Conservation (phyloP, 1,140 invertebrate genomes). For the Drosophila burlai region DNA sequence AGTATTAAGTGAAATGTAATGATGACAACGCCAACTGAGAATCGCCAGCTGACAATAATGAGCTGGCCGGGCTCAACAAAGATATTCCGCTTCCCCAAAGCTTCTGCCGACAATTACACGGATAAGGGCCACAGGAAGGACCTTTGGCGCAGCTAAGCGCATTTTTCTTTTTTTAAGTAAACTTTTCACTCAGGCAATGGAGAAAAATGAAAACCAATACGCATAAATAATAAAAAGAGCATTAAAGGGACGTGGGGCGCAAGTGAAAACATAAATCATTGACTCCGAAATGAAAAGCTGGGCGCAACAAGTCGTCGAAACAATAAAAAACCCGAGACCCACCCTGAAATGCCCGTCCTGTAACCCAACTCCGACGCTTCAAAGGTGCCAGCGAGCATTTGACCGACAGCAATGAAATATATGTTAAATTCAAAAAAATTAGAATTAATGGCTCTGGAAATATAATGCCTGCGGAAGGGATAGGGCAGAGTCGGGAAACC, state of each 20-base stretch:
- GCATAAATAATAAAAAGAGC: conserved; percentile 62
- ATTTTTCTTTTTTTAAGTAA: conserved; percentile 50
- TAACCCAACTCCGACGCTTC: conserved; percentile 3
- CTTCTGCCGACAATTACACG: conserved; percentile 53
- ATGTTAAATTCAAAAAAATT: conserved; percentile 71
- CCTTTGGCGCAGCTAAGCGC: conserved; percentile 41
- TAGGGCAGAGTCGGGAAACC: not conserved
- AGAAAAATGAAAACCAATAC: conserved; percentile 68
- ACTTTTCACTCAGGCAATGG: conserved; percentile 52
- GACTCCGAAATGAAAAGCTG: conserved; percentile 78
- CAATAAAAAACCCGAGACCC: conserved; percentile 62
- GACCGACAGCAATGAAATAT: conserved; percentile 76
- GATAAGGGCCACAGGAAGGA: conserved; percentile 12
- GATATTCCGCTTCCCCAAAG: conserved; percentile 11
- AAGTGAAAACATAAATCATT: conserved; percentile 78
- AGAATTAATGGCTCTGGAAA: conserved; percentile 70
- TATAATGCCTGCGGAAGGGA: conserved; percentile 15
- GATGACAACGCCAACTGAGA: conserved; percentile 70
- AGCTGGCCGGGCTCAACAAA: conserved; percentile 45
- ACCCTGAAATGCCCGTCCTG: conserved; percentile 1
- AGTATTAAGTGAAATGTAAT: conserved; percentile 80
- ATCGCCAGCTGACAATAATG: conserved; percentile 77
- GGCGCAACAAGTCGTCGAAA: conserved; percentile 79
- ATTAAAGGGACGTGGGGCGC: conserved; percentile 50
- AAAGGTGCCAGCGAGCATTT: conserved; percentile 56